Conservation (phyloP, 2,888 invertebrate genomes). For the Toxonevra muliebris region DNA sequence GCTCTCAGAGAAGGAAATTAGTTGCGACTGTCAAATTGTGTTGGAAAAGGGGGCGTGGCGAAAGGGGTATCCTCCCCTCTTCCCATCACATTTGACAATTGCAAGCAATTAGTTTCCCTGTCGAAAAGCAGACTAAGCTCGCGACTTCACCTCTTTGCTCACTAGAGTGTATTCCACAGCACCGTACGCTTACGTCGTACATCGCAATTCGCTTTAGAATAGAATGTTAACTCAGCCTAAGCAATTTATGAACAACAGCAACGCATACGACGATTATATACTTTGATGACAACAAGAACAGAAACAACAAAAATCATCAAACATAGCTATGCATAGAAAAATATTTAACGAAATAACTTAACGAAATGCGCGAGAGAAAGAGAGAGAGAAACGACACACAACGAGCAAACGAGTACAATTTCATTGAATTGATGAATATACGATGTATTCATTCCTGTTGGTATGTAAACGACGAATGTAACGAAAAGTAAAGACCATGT, state of each 20-base stretch:
- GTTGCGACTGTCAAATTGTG: too few species aligned
- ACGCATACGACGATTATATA: not conserved
- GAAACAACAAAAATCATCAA: not conserved
- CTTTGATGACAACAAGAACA: not conserved
- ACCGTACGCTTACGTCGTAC: not conserved
- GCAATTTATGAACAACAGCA: not conserved
- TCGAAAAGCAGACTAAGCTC: too few species aligned
- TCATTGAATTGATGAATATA: conserved; percentile 44
- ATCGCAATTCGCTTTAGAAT: too few species aligned
- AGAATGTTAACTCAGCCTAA: too few species aligned
- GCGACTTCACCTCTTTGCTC: too few species aligned
- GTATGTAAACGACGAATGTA: conserved; percentile 38
- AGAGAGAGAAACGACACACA: conserved; percentile 20
- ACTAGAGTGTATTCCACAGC: not conserved
- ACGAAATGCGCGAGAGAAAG: conserved; percentile 21
- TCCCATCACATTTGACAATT: too few species aligned
- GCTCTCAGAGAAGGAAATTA: too few species aligned
- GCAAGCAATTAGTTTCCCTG: too few species aligned
- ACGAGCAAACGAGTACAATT: conserved; percentile 2
- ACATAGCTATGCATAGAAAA: not conserved
- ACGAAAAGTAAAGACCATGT: conserved; percentile 45
- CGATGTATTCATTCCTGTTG: conserved; percentile 28
- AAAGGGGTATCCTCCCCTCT: too few species aligned
- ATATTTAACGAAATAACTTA: conserved; percentile 18
- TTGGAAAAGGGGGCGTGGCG: too few species aligned